Base-by-base conservation (phyloP, 2,888 invertebrate species). In the Tachina lurida region DNA sequence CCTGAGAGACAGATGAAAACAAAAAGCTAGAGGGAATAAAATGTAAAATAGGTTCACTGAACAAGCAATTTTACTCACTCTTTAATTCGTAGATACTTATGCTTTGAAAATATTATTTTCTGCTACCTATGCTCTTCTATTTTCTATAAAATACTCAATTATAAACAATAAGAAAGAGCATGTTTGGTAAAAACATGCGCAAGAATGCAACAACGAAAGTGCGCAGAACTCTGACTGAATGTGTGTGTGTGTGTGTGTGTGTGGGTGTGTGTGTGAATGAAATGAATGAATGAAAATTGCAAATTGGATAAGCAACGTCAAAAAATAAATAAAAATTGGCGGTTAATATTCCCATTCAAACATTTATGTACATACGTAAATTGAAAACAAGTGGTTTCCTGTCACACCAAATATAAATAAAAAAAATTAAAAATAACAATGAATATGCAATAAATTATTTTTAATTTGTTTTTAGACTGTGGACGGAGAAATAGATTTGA, bases 151-250 rank as follows among this genome's bases (percentile, higher is more conserved):
- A 10, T 73, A 49, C 80, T 80, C 73, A 73, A 67, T 67, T 67
- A 58, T 80, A 80, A 80, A 80, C 80, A 80, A 74, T 9, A 13
- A 15, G 15, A 82, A 56, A 13, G 70, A 76, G 82, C 82, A 82
- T 71, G 82, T n/a, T 65, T 10, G n/a, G 1, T 17, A 49, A 75
- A 82, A 75, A 82, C 74, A 82, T 76, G 74, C 63, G 74, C 74
- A 49, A n/a, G 15, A n/a, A 58, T 58, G 31, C 31, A 39, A 9
- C 8, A n/a, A 15, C 8, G 39, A 8, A 52, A 9, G n/a, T 52
- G 52, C 52, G 52, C 52, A n/a, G 0, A 52, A 0, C 8, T 52
- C 52, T 52, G 31, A 31, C 31, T 31, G 31, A 0, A 7, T 31
- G 31, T 31, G 4, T 31, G 3, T 22, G 22, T 22, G 22, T 1